Base-by-base conservation (phyloP, 2,797 vertebrate species). In the Dromococcyx pavoninus region DNA sequence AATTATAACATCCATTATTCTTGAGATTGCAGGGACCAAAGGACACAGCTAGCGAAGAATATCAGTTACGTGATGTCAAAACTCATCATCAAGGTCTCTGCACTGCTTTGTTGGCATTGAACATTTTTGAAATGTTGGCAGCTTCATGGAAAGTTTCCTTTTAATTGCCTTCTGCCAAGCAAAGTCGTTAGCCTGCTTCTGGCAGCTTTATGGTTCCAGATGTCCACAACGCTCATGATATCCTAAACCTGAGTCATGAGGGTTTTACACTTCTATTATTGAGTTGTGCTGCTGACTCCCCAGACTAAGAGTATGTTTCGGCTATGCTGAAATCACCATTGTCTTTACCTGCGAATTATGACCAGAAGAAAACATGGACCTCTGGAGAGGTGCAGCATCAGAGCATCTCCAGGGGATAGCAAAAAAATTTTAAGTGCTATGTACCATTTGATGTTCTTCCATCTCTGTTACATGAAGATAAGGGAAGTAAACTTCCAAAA, bases 181-280 rank as follows among this genome's bases (percentile, higher is more conserved):
- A 65, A 89, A 92, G 48, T 19, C 88, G 91, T 91, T 82, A 97
- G 72, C 18, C 33, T 94, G 2, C 44, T 93, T 88, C 81, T 97
- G 94, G 93, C 85, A 95, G 67, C 77, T 89, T 89, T 86, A 60
- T 72, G 50, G 56, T 86, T 97, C 82, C 95, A 95, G 94, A 93
- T 80, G 60, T 94, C 94, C 92, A 94, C 74, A 77, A 94, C 66
- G 93, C 75, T 95, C 79, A 66, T 14, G 43, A 66, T 81, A 80
- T 37, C 61, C 54, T 94, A 86, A 91, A 91, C 37, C 37, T 91
- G 69, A 81, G 32, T 24, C 19, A 5, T 75, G 54, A 70, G 58
- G 24, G 33, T 83, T 96, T 97, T 90, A 76, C 12, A 27, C 35
- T 32, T 88, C 18, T 51, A 17, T 80, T 91, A 67, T 10, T 51